These are phyloP conservation scores for Planiliza haematocheilus DNA, from an alignment of 2,113 vertebrate species.

Conservation along the genomic window DNA sequence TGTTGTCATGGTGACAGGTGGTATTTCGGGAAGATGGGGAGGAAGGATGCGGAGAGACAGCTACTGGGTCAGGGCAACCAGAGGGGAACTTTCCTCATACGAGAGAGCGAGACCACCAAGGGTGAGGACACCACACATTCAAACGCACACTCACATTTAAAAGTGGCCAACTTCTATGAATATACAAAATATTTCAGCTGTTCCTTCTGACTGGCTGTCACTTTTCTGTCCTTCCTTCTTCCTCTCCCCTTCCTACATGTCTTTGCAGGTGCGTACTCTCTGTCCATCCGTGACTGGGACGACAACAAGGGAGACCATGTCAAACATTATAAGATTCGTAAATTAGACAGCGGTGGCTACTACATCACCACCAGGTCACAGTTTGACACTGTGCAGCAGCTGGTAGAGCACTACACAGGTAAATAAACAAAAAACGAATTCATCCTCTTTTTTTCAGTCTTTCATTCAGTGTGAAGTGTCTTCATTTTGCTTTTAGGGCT, in stretches of 20 bases:
- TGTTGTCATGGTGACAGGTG: constrained; percentile 84
- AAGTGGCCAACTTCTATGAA: not conserved
- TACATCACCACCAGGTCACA: constrained; percentile 98
- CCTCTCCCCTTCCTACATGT: not conserved
- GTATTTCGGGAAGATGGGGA: constrained; percentile 96
- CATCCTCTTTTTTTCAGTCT: not conserved
- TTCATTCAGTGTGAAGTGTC: not conserved
- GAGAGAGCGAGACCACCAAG: constrained; percentile 96
- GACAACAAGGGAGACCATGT: constrained; percentile 92
- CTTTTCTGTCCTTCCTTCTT: not conserved
- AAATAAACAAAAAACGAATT: constrained; percentile 23
- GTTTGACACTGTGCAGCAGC: constrained; percentile 90
- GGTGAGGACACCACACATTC: constrained; percentile 76
- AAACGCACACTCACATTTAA: not conserved
- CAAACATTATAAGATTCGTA: constrained; percentile 99
- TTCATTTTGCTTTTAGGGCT: not conserved
- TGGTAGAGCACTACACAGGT: constrained; percentile 96
- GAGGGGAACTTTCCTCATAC: constrained; percentile 91
- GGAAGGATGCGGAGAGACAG: constrained; percentile 94
- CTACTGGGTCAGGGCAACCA: constrained; percentile 88
- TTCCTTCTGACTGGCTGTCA: not conserved
- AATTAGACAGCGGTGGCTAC: constrained; percentile 95
- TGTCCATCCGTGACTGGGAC: constrained; percentile 97
- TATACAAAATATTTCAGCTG: not conserved
- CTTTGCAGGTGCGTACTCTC: constrained; percentile 91